Conservation (phyloP, 1,140 invertebrate species). For the Drosophila arawakana region DNA sequence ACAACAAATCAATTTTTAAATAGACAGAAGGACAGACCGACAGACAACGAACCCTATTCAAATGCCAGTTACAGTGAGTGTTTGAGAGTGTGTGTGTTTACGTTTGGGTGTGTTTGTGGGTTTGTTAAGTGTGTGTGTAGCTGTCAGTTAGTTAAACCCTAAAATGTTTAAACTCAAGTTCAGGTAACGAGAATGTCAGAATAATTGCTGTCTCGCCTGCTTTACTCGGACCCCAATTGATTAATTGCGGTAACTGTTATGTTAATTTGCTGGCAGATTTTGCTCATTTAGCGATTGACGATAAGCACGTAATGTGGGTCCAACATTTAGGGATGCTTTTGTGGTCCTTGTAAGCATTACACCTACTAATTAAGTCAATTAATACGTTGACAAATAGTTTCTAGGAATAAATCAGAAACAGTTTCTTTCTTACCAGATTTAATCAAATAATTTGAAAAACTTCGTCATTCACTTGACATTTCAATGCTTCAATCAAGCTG, state of each 20-base stretch:
- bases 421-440: neutral
- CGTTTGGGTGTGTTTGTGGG: neutral
- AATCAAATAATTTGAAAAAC: neutral
- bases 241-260: slow-evolving; percentile 77
- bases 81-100: slow-evolving; percentile 17
- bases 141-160: slow-evolving; percentile 55
- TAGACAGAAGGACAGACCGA: slow-evolving; percentile 20
- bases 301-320: slow-evolving; percentile 59
- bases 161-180: slow-evolving; percentile 64
- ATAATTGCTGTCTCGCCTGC: slow-evolving; percentile 28
- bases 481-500: no score
- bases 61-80: slow-evolving; percentile 35
- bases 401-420: neutral
- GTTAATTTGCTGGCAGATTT: slow-evolving; percentile 72
- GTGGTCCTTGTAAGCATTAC: slow-evolving; percentile 20
- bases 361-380: slow-evolving; percentile 11
- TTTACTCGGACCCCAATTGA: slow-evolving; percentile 52
- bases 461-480: no score
- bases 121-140: slow-evolving; percentile 7
- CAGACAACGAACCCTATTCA: slow-evolving; percentile 67
- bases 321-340: slow-evolving; percentile 45
- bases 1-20: slow-evolving; percentile 81
- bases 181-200: slow-evolving; percentile 55
- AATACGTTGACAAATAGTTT: neutral
- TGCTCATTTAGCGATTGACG: slow-evolving; percentile 50